Evolutionary conservation across 2,113 vertebrate species (phyloP), one percentile per base, ranked within the genome.

Genomic region (Micromys minutus): DNA sequence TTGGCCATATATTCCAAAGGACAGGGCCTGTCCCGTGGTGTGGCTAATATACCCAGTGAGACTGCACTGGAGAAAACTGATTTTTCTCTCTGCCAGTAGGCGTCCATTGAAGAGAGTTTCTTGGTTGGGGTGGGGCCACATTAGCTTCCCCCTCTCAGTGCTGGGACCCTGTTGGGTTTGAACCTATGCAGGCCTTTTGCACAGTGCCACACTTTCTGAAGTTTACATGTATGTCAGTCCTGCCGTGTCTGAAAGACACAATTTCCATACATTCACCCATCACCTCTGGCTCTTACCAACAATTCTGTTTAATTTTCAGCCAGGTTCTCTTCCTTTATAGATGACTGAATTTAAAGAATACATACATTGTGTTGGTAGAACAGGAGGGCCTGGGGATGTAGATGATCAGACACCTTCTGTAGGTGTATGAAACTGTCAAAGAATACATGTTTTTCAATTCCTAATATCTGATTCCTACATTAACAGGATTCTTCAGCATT

Each of bases 241-340:
- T 61, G 52, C 7, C 57, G 57, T 84, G 26, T 63, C n/a, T 29
- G 24, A 7, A 83, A 61, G 79, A 83, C n/a, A 29, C 52, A 7
- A 4, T 29, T 9, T 17, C 57, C 80, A 22, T n/a, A 52, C 19
- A 24, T 36, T 45, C n/a, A 10, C 6, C n/a, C 15, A 31, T 42
- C n/a, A 19, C 57, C 24, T 61, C 80, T 42, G 57, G 22, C 80
- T 5, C 39, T 45, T 42, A 83, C 57, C 26, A 42, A 83, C 36
- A 61, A 5, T 42, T 61, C 4, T 1, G 2, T 84, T 61, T 42
- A 69, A 91, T 91, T 89, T 94, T 86, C 65, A 92, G 34, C 59
- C n/a, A 10, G 15, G 81, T 92, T 92, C 50, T 67, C 50, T 61
- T 81, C 45, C 50, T 71, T 92, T 61, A 94, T 93, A 36, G 79